Conservation (phyloP, 53 echinoderm and acorn worm species). For the Antedon mediterranea region DNA sequence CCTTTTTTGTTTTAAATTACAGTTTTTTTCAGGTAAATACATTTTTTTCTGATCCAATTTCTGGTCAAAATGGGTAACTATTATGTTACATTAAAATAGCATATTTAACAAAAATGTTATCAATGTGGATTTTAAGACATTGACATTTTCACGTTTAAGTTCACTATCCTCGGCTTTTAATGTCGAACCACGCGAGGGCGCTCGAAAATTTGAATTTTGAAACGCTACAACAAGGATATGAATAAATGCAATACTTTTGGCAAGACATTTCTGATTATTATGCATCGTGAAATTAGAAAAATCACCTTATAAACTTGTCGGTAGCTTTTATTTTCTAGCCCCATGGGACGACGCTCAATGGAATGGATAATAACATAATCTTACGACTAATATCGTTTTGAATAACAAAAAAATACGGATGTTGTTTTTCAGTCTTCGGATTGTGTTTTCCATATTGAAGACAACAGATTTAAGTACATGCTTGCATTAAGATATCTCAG, state of each 20-base stretch:
- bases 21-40: too few relatives aligned
- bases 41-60: too few relatives aligned
- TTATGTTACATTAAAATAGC: too few relatives aligned
- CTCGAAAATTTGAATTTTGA: neutral
- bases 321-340: neutral
- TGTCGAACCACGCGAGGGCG: neutral
- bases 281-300: neutral
- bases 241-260: neutral
- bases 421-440: neutral
- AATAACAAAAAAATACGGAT: neutral
- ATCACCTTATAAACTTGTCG: neutral
- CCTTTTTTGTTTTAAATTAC: too few relatives aligned
- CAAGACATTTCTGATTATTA: neutral
- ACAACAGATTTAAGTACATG: neutral
- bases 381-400: neutral
- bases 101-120: too few relatives aligned
- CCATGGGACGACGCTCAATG: neutral
- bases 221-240: neutral
- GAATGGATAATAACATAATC: neutral
- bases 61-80: too few relatives aligned
- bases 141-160: too few relatives aligned
- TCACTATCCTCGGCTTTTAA: neutral
- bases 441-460: neutral
- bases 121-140: too few relatives aligned
- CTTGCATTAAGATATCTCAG: too few relatives aligned